phyloP scores from a whole-genome alignment of 2,888 invertebrate species.

The Hyposoter didymator region DNA sequence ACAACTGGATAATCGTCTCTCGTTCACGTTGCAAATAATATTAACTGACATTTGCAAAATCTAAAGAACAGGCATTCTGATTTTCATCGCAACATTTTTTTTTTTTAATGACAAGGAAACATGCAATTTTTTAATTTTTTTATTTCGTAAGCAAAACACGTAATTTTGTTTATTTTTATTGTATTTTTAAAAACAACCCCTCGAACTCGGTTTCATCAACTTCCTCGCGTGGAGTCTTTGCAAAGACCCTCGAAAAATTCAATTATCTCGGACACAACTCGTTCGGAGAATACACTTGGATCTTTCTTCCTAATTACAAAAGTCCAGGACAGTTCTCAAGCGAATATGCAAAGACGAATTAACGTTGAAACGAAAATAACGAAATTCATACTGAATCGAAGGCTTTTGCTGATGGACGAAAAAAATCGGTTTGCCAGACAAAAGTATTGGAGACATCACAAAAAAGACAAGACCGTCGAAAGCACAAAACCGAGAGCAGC shows the following conservation, averaged over 20 bases:
- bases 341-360: not conserved
- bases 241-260: not conserved
- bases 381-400: not conserved
- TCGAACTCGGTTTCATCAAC: not conserved
- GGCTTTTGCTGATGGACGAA: not conserved
- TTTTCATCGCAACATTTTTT: not conserved
- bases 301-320: not conserved
- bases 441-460: conserved; percentile 10
- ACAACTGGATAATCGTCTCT: conserved; percentile 1
- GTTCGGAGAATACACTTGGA: not conserved
- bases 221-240: not conserved
- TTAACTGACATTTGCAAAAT: not conserved
- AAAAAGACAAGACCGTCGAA: conserved; percentile 44
- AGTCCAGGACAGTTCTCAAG: not conserved
- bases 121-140: not conserved
- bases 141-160: no score
- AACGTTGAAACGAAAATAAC: not conserved
- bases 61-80: not conserved
- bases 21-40: not conserved
- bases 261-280: not conserved
- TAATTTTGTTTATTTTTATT: not conserved
- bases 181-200: not conserved
- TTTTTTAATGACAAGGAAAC: not conserved
- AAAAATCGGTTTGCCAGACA: conserved; percentile 19
- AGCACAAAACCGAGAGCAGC: conserved; percentile 44